Conservation (phyloP, 2,797 vertebrate genomes). For the Muraenolepis orangiensis region DNA sequence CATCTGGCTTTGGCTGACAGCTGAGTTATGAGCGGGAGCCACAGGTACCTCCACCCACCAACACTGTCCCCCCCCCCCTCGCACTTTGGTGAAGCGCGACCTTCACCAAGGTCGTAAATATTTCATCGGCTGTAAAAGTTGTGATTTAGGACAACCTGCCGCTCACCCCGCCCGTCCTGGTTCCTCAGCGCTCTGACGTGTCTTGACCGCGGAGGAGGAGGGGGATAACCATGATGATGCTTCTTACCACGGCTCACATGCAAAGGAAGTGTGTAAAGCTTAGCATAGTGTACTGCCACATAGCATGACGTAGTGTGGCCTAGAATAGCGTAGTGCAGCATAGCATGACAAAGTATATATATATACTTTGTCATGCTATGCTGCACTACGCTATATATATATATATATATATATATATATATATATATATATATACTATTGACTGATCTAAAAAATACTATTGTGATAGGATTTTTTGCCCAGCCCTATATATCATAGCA, state of each 20-base stretch:
- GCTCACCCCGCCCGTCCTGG: slow-evolving; percentile 21
- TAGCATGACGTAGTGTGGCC: not conserved
- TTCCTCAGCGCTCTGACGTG: slow-evolving; percentile 20
- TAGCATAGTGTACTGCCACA: not conserved
- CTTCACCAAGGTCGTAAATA: slow-evolving; percentile 69
- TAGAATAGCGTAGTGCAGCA: not conserved
- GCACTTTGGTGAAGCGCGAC: too few species aligned
- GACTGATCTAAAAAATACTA: too few species aligned
- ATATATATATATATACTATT: too few species aligned
- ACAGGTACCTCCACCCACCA: slow-evolving; percentile 47
- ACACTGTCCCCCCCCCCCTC: too few species aligned
- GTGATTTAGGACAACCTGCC: slow-evolving; percentile 61
- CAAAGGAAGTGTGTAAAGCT: not conserved
- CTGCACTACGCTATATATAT: too few species aligned
- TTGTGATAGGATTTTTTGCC: too few species aligned
- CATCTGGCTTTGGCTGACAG: slow-evolving; percentile 59
- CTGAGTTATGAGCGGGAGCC: slow-evolving; percentile 66
- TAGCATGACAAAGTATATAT: not conserved
- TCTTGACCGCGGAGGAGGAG: slow-evolving; percentile 2
- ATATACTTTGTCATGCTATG: too few species aligned
- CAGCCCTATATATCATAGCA: too few species aligned
- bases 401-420: too few species aligned
- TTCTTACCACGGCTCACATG: not conserved
- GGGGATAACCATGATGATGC: not conserved
- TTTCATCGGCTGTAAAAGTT: slow-evolving; percentile 50